Conservation (phyloP, 2,888 invertebrate species). For the Nasonovia ribisnigri region DNA sequence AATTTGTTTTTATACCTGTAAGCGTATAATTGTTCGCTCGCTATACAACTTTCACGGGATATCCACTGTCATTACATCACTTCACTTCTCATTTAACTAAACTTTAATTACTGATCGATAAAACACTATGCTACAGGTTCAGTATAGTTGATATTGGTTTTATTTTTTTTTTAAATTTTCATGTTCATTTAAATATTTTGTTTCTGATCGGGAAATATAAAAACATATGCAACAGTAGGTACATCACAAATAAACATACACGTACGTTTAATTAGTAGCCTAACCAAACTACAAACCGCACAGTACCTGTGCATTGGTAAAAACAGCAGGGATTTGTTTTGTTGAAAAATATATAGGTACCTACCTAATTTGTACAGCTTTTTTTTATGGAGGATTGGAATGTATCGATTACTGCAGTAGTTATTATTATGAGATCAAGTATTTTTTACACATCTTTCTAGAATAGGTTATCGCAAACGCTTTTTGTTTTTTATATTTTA, state of each 20-base stretch:
- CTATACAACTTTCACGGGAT: background rate
- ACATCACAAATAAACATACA: background rate
- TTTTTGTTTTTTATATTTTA: background rate
- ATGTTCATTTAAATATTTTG: background rate
- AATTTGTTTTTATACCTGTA: background rate
- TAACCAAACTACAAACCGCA: background rate
- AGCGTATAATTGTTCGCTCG: background rate
- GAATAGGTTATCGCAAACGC: slow-evolving; percentile 6
- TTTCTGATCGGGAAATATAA: background rate
- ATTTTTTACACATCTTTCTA: background rate
- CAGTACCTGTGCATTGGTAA: background rate
- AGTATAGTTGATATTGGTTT: background rate
- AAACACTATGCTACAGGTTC: background rate
- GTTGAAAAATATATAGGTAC: background rate
- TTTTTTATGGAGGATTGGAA: background rate
- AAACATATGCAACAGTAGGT: background rate
- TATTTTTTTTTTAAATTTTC: background rate
- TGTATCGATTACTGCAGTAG: background rate
- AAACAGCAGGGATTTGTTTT: background rate
- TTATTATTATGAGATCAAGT: slow-evolving; percentile 28
- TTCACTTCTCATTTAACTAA: background rate
- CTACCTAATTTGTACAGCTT: background rate
- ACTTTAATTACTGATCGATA: background rate
- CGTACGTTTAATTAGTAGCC: background rate
- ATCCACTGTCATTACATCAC: background rate